A percentile compares a stretch with the other conserved stretches of the same genome.
phyloP scores from a whole-genome alignment of 2,113 vertebrate genomes.

The Furnarius figulus region DNA sequence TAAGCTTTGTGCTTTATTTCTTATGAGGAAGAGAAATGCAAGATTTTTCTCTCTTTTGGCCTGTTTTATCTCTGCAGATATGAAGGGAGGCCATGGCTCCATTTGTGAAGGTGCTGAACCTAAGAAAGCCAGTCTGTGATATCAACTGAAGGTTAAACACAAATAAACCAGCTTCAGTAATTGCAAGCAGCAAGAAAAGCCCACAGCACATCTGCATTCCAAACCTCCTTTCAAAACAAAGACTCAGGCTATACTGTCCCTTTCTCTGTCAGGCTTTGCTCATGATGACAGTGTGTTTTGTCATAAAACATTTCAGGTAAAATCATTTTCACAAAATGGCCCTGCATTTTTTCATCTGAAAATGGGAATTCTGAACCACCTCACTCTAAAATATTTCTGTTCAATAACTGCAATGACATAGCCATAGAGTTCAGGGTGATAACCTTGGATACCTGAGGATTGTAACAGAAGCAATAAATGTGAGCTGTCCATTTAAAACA shows the following conservation, averaged over 20 bases:
- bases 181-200: not conserved
- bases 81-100: not conserved
- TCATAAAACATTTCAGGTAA: not conserved
- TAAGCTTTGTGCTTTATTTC: not conserved
- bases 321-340: not conserved
- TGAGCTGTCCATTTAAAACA: not conserved
- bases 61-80: not conserved
- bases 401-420: not conserved
- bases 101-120: not conserved
- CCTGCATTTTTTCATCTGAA: not conserved
- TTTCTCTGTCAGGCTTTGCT: not conserved
- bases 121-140: not conserved
- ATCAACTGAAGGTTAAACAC: not conserved
- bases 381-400: not conserved
- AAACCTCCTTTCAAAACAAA: not conserved
- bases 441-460: not conserved
- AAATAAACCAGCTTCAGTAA: not conserved
- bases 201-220: rapidly evolving
- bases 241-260: not conserved
- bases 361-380: not conserved
- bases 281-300: not conserved
- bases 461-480: not conserved
- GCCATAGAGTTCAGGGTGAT: not conserved
- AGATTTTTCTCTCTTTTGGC: not conserved
- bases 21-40: not conserved